Evolutionary conservation across 2,888 invertebrate genomes (phyloP), one percentile per base, ranked within the genome.

Genomic region (Melanophora roralis): DNA sequence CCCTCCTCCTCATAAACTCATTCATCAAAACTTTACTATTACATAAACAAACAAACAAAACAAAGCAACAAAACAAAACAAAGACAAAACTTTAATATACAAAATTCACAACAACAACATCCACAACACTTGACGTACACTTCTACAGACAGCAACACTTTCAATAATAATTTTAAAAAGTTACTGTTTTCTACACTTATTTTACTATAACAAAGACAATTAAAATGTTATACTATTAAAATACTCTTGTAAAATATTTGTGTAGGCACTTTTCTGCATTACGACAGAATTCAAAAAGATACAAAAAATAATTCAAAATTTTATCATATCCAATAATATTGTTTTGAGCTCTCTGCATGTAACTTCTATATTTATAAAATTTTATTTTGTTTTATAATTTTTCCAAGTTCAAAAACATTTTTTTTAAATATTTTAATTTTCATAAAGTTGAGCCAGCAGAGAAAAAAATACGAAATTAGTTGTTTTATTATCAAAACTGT

Each of bases 1-100:
- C 90, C 88, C 88, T 81, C 88, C 76, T 81, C 87, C 84, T 87
- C 88, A 86, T 88, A 87, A 87, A 85, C 78, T 81, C 78, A 83
- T 78, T 74, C 51, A 78, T 76, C 47, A 74, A 57, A 78, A 76
- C 34, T 65, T 23, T 55, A 75, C 47, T 64, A 47, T 59, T 60
- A 67, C 68, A 78, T 60, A 65, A 57, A 60, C 60, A 57, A 57
- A 60, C 60, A 57, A 51, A 32, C 19, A 47, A 62, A 51, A 45
- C 38, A 55, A 36, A n/a, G n/a, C n/a, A n/a, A 55, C 27, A 67
- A 27, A 72, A 55, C 60, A 64, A 69, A 60, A 75, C 72, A 71
- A 60, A 65, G 16, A 69, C 78, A 53, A 16, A 62, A 64, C 57
- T 59, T 36, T n/a, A n/a, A 43, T 36, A 64, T 32, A 23, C 57